Conservation (phyloP, 2,113 vertebrate species). For the Nicator chloris region DNA sequence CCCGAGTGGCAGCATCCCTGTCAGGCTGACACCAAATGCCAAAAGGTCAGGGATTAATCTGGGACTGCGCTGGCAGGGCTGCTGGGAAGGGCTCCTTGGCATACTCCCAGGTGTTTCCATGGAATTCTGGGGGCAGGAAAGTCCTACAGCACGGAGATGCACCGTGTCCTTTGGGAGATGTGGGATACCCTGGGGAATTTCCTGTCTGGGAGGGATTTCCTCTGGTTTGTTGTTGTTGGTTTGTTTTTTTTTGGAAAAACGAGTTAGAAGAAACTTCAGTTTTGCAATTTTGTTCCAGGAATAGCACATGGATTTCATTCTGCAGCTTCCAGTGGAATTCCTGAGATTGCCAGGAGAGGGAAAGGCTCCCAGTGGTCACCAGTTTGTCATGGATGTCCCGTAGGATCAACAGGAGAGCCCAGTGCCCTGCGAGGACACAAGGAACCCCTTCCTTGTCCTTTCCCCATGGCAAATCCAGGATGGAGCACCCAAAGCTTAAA, state of each 20-base stretch:
- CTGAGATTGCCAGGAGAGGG: neutral
- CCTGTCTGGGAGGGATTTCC: neutral
- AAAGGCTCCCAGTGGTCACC: neutral
- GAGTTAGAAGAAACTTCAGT: neutral
- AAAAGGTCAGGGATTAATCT: neutral
- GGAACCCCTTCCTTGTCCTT: neutral
- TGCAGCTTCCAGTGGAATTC: neutral
- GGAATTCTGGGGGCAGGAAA: neutral
- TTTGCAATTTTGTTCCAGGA: neutral
- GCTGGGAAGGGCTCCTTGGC: neutral
- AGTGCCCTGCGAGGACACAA: neutral
- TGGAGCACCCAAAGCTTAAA: neutral
- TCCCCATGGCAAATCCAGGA: neutral
- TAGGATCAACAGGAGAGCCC: neutral
- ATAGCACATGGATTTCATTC: neutral
- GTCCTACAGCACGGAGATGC: neutral
- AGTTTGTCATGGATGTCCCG: neutral
- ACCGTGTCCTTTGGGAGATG: fast-evolving
- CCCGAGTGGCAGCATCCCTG: neutral
- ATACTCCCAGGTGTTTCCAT: fast-evolving
- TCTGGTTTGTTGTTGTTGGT: neutral
- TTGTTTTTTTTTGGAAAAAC: neutral
- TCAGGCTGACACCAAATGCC: neutral
- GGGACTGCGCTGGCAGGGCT: neutral
- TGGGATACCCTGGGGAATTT: neutral